Evolutionary conservation across 1,140 invertebrate genomes (phyloP).

Genomic region (Caenorhabditis brenneri): DNA sequence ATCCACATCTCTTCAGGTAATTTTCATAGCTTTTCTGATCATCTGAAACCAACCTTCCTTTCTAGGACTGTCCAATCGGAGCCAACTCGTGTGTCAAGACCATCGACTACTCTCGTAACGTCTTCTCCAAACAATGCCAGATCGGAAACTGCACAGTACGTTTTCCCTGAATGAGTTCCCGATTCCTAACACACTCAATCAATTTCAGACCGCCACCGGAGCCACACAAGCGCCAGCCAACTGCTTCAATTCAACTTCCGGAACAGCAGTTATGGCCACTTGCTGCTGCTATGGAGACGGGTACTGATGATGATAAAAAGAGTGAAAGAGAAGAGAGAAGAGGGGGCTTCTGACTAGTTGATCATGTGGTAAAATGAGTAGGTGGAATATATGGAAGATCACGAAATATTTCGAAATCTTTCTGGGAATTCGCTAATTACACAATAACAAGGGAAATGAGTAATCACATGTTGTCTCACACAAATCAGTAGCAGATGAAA

Average conservation of each 20-base stretch:
- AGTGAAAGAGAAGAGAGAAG: too few species aligned
- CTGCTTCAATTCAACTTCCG: slow-evolving; percentile 13
- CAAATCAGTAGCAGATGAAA: too few species aligned
- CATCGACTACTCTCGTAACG: background rate
- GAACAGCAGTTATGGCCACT: background rate
- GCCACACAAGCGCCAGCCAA: background rate
- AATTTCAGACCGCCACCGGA: background rate
- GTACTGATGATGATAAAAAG: background rate
- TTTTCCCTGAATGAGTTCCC: background rate
- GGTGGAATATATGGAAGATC: background rate
- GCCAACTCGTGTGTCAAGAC: slow-evolving; percentile 20
- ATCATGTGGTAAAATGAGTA: background rate
- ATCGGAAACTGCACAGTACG: slow-evolving; percentile 21
- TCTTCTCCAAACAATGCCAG: slow-evolving; percentile 25
- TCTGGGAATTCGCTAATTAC: background rate
- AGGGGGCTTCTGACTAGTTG: background rate
- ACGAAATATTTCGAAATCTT: background rate
- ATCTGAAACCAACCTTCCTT: background rate
- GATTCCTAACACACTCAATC: background rate
- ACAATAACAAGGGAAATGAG: background rate
- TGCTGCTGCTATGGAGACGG: slow-evolving; percentile 33
- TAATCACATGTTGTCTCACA: too few species aligned
- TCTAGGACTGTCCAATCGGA: slow-evolving; percentile 23
- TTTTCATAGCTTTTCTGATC: background rate
- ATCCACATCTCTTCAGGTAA: slow-evolving; percentile 8